These are phyloP conservation scores for Apostichopus leukothele DNA, from an alignment of 53 echinoderm and acorn worm genomes.

Conservation along the genomic window DNA sequence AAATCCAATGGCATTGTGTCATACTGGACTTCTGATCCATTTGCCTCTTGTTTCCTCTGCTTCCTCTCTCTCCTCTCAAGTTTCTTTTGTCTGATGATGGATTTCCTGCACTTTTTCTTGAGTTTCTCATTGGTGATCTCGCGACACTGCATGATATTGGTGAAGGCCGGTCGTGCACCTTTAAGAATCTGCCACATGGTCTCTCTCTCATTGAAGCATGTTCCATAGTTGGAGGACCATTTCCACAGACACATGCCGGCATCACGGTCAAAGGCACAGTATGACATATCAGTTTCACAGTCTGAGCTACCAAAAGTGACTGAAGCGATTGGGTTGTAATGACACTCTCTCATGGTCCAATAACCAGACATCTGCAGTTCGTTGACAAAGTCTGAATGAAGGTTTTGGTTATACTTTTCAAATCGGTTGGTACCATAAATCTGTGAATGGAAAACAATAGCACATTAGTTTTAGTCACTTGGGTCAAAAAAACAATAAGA, in stretches of 20 bases:
- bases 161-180: slow-evolving; percentile 21
- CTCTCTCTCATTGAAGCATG: slow-evolving; percentile 17
- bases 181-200: background rate
- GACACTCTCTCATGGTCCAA: slow-evolving; percentile 8
- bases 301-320: background rate
- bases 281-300: background rate
- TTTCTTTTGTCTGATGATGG: slow-evolving; percentile 16
- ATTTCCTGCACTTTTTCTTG: slow-evolving; percentile 10
- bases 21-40: background rate
- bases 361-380: slow-evolving; percentile 20
- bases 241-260: slow-evolving; percentile 21
- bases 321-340: slow-evolving; percentile 32
- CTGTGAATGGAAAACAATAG: background rate
- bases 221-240: background rate
- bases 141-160: slow-evolving; percentile 5
- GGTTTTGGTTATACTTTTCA: slow-evolving; percentile 20
- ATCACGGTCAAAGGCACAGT: background rate
- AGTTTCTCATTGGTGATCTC: slow-evolving; percentile 21
- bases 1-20: no score
- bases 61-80: background rate
- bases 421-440: slow-evolving; percentile 7
- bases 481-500: background rate
- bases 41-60: background rate
- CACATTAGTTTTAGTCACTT: background rate
- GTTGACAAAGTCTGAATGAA: background rate